These are phyloP conservation scores for Esperia sulphurella DNA, from an alignment of 2,888 invertebrate species.

Conservation along the genomic window DNA sequence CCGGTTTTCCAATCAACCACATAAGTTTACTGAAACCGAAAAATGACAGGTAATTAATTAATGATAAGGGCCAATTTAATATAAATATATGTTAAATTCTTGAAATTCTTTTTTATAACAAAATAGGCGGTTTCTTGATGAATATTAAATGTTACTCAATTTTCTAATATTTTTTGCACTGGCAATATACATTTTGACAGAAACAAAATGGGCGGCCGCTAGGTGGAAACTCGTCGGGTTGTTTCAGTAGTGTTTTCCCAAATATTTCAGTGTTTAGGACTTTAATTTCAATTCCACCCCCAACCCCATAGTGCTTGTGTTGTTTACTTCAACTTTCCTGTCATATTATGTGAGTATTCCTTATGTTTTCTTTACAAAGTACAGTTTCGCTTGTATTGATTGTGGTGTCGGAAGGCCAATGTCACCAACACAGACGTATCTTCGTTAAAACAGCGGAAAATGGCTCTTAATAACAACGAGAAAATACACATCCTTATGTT, in stretches of 20 bases:
- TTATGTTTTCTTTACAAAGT: conserved; percentile 27
- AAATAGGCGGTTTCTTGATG: no score
- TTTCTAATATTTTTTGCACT: conserved; percentile 14
- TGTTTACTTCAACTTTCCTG: conserved; percentile 36
- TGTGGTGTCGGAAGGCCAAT: conserved; percentile 65
- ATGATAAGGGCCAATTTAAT: no score
- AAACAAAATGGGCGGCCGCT: conserved; percentile 59
- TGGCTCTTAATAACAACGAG: neutral
- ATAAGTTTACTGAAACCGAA: no score
- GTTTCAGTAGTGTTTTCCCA: conserved; percentile 39
- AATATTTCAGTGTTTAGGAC: conserved; percentile 35
- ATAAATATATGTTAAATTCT: no score
- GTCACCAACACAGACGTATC: conserved; percentile 37
- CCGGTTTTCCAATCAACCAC: no score
- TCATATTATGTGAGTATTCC: conserved; percentile 47
- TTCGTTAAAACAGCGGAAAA: neutral
- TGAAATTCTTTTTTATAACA: no score
- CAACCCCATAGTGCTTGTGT: conserved; percentile 40
- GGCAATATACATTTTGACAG: conserved; percentile 34
- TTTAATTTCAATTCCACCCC: conserved; percentile 23
- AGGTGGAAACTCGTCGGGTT: conserved; percentile 12
- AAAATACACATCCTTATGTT: no score
- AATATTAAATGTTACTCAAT: no score
- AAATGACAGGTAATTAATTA: no score
- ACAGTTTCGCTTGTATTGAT: conserved; percentile 56